Conservation (phyloP, 35 echinoderm and acorn worm genomes). For the Heliocidaris tuberculata region DNA sequence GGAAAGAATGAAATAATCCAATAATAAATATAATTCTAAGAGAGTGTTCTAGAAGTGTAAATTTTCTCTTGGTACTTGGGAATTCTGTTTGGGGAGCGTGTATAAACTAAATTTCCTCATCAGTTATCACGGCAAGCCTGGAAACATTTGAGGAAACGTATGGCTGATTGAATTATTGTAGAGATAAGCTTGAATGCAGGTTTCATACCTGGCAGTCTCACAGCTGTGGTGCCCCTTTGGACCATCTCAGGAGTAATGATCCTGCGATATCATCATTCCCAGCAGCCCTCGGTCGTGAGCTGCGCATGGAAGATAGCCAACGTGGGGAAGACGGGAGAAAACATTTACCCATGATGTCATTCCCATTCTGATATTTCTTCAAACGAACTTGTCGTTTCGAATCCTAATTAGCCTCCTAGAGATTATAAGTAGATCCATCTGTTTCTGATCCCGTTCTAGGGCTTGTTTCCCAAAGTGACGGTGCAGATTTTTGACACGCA, state of each 20-base stretch:
- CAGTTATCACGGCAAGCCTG: not conserved
- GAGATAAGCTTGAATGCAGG: not conserved
- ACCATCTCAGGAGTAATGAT: not conserved
- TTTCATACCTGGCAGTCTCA: not conserved
- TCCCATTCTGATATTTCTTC: not conserved
- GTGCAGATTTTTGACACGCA: constrained; percentile 39
- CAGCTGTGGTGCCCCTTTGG: constrained; percentile 19
- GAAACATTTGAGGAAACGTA: constrained; percentile 26
- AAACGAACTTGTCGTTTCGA: constrained; percentile 23
- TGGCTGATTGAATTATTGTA: constrained; percentile 34
- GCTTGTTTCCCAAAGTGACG: constrained; percentile 17
- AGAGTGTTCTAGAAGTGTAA: not conserved
- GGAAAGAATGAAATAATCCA: too few species aligned
- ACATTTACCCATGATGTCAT: constrained; percentile 26
- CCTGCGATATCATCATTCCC: not conserved
- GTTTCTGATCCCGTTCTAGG: not conserved
- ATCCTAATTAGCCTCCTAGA: constrained; percentile 11
- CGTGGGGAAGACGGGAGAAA: not conserved
- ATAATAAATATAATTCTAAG: not conserved
- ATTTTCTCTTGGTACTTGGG: too few species aligned
- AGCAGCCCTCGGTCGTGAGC: not conserved
- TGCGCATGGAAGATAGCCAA: constrained; percentile 11
- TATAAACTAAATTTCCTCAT: not conserved
- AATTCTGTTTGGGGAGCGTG: not conserved
- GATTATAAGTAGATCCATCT: not conserved